Evolutionary conservation across 2,113 vertebrate species (phyloP).

Genomic region (Chunga burmeisteri): DNA sequence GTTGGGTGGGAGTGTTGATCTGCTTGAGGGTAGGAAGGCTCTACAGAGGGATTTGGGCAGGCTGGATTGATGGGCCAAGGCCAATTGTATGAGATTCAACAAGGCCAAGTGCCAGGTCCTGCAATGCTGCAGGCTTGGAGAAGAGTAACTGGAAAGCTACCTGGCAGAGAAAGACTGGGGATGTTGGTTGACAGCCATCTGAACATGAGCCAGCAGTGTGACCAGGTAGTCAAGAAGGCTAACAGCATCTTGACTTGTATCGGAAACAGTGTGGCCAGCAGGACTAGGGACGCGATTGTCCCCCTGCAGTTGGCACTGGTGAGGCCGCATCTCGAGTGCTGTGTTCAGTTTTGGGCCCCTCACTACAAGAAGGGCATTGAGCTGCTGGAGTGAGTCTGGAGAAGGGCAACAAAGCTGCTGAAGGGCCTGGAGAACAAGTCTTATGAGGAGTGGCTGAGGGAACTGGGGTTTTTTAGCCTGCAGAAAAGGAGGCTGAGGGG

Average conservation of each 20-base stretch:
- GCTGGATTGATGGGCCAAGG: neutral
- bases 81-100: neutral
- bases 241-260: neutral
- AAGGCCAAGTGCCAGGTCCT: too few relatives aligned
- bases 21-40: neutral
- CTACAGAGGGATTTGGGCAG: neutral
- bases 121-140: neutral
- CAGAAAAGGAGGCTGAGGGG: neutral
- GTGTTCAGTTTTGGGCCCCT: neutral
- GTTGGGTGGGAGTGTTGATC: neutral
- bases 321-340: rapidly evolving
- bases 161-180: neutral
- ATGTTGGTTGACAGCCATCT: rapidly evolving
- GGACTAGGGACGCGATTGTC: neutral
- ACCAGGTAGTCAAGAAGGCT: neutral
- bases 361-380: neutral
- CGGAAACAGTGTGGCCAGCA: neutral
- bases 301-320: neutral
- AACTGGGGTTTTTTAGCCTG: neutral
- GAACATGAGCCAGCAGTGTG: neutral
- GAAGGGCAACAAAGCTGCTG: too few relatives aligned
- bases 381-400: too few relatives aligned
- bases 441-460: neutral
- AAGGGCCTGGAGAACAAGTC: neutral
- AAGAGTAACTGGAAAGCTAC: neutral